A percentile compares a stretch with the other conserved stretches of the same genome.
Evolutionary conservation across 2,113 vertebrate genomes (phyloP).

Genomic region (Ammodytes dubius): DNA sequence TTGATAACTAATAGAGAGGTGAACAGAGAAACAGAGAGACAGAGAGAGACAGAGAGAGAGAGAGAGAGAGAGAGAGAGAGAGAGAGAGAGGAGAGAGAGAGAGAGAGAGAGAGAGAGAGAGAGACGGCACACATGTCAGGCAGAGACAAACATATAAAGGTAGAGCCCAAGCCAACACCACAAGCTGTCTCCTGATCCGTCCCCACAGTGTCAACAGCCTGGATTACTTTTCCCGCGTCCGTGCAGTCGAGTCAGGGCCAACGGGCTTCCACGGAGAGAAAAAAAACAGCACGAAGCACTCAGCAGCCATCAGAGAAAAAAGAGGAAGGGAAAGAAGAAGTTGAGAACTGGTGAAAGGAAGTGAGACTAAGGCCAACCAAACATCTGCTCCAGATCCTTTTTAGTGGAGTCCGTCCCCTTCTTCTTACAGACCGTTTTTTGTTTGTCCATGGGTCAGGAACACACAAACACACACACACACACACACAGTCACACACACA

Average conservation of each 20-base stretch:
- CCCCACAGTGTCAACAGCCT: conserved; percentile 44
- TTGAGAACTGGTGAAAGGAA: conserved; percentile 79
- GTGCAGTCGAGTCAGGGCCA: conserved; percentile 27
- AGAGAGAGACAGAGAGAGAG: conserved; percentile 28
- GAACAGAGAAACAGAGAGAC: conserved; percentile 16
- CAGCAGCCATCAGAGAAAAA: conserved; percentile 64
- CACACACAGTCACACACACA: conserved; percentile 46
- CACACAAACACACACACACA: conserved; percentile 55
- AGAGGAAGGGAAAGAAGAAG: conserved; percentile 87
- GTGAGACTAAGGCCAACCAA: conserved; percentile 80
- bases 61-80: conserved; percentile 16
- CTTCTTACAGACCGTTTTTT: conserved; percentile 66
- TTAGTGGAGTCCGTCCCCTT: conserved; percentile 64
- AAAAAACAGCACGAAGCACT: conserved; percentile 64
- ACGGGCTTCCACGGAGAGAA: conserved; percentile 35
- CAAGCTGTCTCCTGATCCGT: conserved; percentile 50
- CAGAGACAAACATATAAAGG: conserved; percentile 55
- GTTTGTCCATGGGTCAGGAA: conserved; percentile 68
- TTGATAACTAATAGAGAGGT: conserved; percentile 31
- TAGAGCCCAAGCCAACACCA: conserved; percentile 41
- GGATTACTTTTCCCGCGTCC: conserved; percentile 50
- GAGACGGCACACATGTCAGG: conserved; percentile 49
- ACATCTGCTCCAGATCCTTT: conserved; percentile 83
- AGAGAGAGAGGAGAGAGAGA: conserved; percentile 12
- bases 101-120: conserved; percentile 17